Percentiles rank a stretch among this genome's conserved stretches.
These are phyloP conservation scores for Lichenostomus cassidix DNA, from an alignment of 2,113 vertebrate species.

Conservation along the genomic window DNA sequence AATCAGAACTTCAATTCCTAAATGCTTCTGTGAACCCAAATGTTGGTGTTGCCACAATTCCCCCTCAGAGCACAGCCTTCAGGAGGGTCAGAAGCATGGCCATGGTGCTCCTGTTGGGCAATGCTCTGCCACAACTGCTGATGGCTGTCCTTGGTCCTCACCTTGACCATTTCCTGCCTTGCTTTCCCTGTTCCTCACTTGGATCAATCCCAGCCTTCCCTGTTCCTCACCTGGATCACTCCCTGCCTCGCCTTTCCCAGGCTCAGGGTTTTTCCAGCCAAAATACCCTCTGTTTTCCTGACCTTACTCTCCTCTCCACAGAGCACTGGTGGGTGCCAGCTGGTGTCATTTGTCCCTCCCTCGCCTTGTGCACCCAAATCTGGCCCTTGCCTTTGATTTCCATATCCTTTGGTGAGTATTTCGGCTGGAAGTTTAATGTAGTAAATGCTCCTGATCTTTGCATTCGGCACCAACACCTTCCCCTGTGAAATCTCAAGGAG, in stretches of 20 bases:
- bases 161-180: no score
- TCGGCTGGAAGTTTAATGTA: neutral
- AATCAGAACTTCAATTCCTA: neutral
- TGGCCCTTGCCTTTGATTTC: neutral
- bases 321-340: neutral
- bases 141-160: neutral
- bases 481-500: neutral
- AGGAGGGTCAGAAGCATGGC: neutral
- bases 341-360: neutral
- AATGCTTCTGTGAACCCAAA: neutral
- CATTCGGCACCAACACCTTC: neutral
- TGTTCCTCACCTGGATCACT: neutral
- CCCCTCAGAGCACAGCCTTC: neutral
- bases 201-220: neutral
- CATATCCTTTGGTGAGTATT: neutral
- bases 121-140: neutral
- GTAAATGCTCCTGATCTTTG: neutral
- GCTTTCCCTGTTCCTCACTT: neutral
- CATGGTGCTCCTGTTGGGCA: neutral
- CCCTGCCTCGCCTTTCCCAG: fast-evolving
- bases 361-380: neutral
- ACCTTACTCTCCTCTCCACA: neutral
- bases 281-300: neutral
- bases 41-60: neutral
- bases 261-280: neutral